A percentile compares a stretch with the other conserved stretches of the same genome.
These are phyloP conservation scores for Hucho hucho DNA, from an alignment of 2,113 vertebrate genomes.

Conservation along the genomic window DNA sequence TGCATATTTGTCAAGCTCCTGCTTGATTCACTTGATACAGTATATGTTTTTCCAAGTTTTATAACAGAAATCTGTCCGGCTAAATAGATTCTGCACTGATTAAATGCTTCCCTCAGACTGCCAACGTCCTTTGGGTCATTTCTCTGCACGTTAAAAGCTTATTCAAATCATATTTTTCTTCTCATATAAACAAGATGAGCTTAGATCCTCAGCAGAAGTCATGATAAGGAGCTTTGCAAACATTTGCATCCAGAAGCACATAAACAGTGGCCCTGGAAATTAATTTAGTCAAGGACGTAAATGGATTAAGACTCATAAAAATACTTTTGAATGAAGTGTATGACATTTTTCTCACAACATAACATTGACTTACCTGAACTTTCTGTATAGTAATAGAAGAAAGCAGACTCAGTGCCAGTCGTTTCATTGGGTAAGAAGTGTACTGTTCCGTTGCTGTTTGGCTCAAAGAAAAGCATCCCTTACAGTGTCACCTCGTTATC, in stretches of 20 bases:
- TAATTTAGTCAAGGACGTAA: conserved; percentile 51
- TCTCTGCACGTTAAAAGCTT: conserved; percentile 71
- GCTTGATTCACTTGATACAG: conserved; percentile 2
- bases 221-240: conserved; percentile 67
- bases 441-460: too few species aligned
- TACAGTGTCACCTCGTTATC: too few species aligned
- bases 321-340: conserved; percentile 3
- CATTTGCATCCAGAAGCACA: conserved; percentile 54
- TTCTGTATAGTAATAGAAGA: too few species aligned
- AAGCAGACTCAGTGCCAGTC: too few species aligned
- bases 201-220: conserved; percentile 55
- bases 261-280: conserved; percentile 55
- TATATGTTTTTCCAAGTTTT: conserved; percentile 34
- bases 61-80: conserved; percentile 43
- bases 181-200: conserved; percentile 58
- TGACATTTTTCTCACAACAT: neutral
- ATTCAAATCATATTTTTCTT: conserved; percentile 67
- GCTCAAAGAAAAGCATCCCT: too few species aligned
- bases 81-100: conserved; percentile 58
- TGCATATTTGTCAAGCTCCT: neutral
- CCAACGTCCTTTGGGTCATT: conserved; percentile 62
- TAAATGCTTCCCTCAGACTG: conserved; percentile 47
- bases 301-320: conserved; percentile 56
- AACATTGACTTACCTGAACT: too few species aligned
- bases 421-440: too few species aligned